Conservation (phyloP, 2,888 invertebrate species). For the Meghimatium bilineatum region DNA sequence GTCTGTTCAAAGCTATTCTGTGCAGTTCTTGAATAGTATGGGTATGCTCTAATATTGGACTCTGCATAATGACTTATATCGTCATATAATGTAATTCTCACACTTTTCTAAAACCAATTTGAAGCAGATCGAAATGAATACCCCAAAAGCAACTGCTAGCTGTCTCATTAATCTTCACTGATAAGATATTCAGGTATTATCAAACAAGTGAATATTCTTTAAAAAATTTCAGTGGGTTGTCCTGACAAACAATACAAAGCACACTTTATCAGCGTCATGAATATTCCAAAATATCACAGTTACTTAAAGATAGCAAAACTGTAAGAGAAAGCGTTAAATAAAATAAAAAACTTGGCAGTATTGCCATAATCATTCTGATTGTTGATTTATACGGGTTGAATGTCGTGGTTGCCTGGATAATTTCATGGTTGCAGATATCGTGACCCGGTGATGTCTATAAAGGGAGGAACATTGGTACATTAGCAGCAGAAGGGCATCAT, state of each 20-base stretch:
- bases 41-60: neutral
- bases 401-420: neutral
- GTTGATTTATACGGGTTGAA: neutral
- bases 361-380: neutral
- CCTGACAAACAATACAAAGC: neutral
- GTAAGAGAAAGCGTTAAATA: neutral
- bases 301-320: neutral
- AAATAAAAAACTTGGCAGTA: neutral
- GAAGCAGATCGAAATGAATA: neutral
- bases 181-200: constrained; percentile 6
- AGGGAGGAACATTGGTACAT: no score
- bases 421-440: neutral
- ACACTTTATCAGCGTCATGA: neutral
- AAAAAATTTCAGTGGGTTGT: neutral
- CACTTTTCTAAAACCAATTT: neutral
- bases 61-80: neutral
- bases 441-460: no score
- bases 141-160: neutral
- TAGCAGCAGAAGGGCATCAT: constrained; percentile 11
- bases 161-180: neutral
- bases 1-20: no score
- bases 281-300: neutral
- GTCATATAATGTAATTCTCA: neutral
- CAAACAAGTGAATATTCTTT: neutral
- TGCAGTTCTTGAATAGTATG: no score